Base-by-base conservation (phyloP, 2,888 invertebrate genomes). In the Eupithecia abbreviata region DNA sequence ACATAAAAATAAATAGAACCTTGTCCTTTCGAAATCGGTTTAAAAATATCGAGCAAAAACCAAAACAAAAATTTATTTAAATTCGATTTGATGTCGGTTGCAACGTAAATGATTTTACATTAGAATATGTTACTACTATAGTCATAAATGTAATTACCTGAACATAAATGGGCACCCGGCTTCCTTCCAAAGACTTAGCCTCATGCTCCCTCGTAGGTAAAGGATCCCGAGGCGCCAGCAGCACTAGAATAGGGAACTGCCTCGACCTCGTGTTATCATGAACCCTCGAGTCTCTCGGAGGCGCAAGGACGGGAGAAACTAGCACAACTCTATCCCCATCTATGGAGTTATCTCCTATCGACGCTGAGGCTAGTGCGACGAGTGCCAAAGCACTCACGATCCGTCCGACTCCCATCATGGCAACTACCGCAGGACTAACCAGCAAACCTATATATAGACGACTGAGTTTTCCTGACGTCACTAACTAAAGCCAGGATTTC, bases 401-500 rank as follows among this genome's bases (percentile, higher is more conserved):
- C 73, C 76, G 73, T 71, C 0, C 69, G 85, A 89, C 89, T 91
- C 91, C 92, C 94, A 93, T 93, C 85, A 86, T 91, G 90, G 85
- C 90, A 78, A 94, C 93, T 94, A 92, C 86, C 90, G 90, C 89
- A 89, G 92, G 92, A 91, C 85, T 81, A 86, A 85, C 84, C 84
- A 85, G 87, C 88, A 85, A 89, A 91, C 90, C 92, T 93, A 93
- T 94, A 90, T 95, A 95, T 94, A 30, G 30, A 94, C 85, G 83
- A 84, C 83, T 84, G 83, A 90, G 84, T 91, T 91, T 91, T 91
- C 88, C 87, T 88, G 88, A 89, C 92, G 92, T 92, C 92, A 92
- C 73, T 65, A 77, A 75, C 72, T 43, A 72, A 78, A 77, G 82
- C 85, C 84, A 84, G 88, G 89, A 90, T 85, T 88, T 87, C 88